Base-by-base conservation (phyloP, 2,888 invertebrate genomes). In the Hyposoter didymator region DNA sequence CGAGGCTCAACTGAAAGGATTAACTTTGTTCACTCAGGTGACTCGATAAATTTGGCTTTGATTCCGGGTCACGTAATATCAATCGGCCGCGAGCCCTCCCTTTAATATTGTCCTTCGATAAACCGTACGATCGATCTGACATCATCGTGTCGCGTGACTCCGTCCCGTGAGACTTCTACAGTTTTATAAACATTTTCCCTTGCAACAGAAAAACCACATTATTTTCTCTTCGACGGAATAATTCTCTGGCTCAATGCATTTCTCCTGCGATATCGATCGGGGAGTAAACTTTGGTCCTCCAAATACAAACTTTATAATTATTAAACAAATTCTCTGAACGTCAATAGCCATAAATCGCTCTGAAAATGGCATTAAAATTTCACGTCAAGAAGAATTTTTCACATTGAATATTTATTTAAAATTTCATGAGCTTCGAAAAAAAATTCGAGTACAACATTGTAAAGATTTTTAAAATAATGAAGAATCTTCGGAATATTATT, bases 61-160 rank as follows among this genome's bases (percentile, higher is more conserved):
- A 75, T 85, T 85, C 78, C 82, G 82, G 85, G 85, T 85, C 85
- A 85, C 64, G 82, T 82, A 70, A 78, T 82, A 75, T 75, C 73
- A 66, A 78, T 79, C 74, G 82, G 75, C 69, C 49, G 72, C 49
- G 72, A 85, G 78, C 70, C 79, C 78, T 79, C 82, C 82, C 82
- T 82, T 85, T 82, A 78, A 82, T 82, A 82, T 82, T 82, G 85
- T 85, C 85, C 82, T 75, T 82, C 82, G 85, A 82, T 82, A 82
- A 85, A 82, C 82, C 70, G 14, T 55, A 39, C 78, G 82, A 79
- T 79, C 85, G 82, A 85, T 85, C 39, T 43, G 75, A 19, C 78
- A 47, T 66, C 47, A 75, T 79, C 49, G 35, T 49, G 43, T 74
- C 75, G 67, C 70, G 67, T 83, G 75, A 69, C 69, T 64, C 14